Conservation (phyloP, 2,113 vertebrate genomes). For the Psilopsiagon aurifrons region DNA sequence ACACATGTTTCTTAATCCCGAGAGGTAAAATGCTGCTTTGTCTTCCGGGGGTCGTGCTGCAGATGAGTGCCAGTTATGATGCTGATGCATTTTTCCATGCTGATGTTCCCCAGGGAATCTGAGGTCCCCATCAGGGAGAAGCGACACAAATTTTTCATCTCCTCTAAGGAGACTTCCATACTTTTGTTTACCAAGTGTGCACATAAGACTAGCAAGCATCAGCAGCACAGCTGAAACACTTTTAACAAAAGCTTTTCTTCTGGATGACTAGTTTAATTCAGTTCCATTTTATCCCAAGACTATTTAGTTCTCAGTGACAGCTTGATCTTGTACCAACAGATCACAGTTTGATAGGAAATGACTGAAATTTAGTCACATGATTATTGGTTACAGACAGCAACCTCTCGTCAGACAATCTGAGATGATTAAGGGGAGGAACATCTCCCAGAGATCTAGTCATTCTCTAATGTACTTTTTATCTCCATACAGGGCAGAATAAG, state of each 20-base stretch:
- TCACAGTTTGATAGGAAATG: not conserved
- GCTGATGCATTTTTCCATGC: slow-evolving; percentile 44
- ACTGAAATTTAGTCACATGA: not conserved
- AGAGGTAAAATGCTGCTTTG: slow-evolving; percentile 62
- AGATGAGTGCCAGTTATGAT: slow-evolving; percentile 14
- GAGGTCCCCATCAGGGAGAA: not conserved
- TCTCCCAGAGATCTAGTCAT: not conserved
- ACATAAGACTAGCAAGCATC: not conserved
- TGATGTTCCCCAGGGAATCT: not conserved
- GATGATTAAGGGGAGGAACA: not conserved
- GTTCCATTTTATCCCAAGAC: not conserved
- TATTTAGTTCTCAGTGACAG: not conserved
- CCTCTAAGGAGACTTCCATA: not conserved
- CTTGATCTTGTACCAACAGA: not conserved
- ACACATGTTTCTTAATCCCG: slow-evolving; percentile 53
- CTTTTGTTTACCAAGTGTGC: not conserved
- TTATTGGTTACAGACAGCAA: not conserved
- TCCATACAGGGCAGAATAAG: not conserved
- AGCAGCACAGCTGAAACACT: not conserved
- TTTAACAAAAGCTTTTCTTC: not conserved
- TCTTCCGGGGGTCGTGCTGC: not conserved
- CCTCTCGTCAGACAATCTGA: not conserved
- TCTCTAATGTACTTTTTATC: not conserved
- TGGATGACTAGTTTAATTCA: not conserved
- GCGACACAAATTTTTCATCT: not conserved